phyloP scores from a whole-genome alignment of 2,888 invertebrate species.

The Tipula helvola region DNA sequence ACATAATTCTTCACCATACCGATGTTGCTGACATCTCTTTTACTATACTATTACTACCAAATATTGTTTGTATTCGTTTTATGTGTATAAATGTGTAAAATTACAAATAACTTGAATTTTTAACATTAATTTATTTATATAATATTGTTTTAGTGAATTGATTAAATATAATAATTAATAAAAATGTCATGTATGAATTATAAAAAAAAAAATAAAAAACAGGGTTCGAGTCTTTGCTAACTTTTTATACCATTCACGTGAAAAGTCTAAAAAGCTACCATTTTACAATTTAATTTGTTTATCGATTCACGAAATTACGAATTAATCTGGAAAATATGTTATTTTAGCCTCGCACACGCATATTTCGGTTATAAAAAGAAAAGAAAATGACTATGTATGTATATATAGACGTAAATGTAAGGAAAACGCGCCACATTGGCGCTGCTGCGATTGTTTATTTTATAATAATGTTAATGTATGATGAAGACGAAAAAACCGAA shows the following conservation, averaged over 20 bases:
- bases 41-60: not conserved
- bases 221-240: not conserved
- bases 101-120: not conserved
- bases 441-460: not conserved
- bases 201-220: not conserved
- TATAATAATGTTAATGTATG: too few species aligned
- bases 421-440: not conserved
- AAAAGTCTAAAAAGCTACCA: not conserved
- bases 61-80: not conserved
- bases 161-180: not conserved
- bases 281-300: not conserved
- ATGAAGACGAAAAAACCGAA: not conserved
- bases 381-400: not conserved
- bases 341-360: not conserved
- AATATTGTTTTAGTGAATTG: not conserved
- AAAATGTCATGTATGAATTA: not conserved
- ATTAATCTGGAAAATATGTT: not conserved
- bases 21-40: not conserved
- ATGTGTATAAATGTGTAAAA: not conserved
- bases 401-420: not conserved
- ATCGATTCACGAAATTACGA: not conserved
- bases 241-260: not conserved
- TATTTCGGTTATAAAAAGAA: not conserved
- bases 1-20: not conserved
- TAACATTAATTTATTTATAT: not conserved